Evolutionary conservation across 2,797 vertebrate genomes (phyloP).

Genomic region (Benthosema pterotum): DNA sequence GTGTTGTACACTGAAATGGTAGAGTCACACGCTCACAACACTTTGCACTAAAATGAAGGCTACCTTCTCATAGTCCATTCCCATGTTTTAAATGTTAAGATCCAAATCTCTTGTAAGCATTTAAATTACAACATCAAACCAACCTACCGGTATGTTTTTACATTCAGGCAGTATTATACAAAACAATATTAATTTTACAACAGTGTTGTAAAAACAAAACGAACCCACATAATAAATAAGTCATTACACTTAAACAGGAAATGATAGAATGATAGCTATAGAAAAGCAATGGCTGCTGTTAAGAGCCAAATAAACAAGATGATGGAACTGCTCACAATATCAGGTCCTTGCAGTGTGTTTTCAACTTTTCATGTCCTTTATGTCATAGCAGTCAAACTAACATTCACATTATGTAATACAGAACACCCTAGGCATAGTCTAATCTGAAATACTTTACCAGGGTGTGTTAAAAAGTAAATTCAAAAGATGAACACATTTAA

Average conservation of each 20-base stretch:
- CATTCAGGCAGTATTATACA: constrained; percentile 45
- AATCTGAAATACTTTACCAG: constrained; percentile 20
- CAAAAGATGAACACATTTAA: constrained; percentile 5
- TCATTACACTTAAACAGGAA: constrained; percentile 46
- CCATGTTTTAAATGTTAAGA: no score
- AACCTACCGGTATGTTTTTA: constrained; percentile 30
- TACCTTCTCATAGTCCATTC: neutral
- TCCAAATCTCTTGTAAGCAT: neutral
- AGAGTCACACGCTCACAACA: no score
- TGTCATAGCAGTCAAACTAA: neutral
- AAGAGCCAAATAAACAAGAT: constrained; percentile 11
- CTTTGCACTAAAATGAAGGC: neutral
- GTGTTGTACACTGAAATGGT: no score
- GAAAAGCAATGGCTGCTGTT: constrained; percentile 16
- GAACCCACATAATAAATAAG: constrained; percentile 60
- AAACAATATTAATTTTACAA: constrained; percentile 45
- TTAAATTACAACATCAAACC: constrained; percentile 43
- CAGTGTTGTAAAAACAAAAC: constrained; percentile 52
- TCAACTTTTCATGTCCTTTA: constrained; percentile 4
- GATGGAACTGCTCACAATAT: constrained; percentile 15
- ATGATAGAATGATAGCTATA: constrained; percentile 21
- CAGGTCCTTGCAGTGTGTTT: constrained; percentile 17
- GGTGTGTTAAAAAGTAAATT: constrained; percentile 30
- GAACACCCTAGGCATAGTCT: neutral
- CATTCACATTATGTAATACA: constrained; percentile 18